Percentiles rank a stretch among this genome's conserved stretches.
Conservation (phyloP, 2,113 vertebrate genomes). For the Osmerus mordax region DNA sequence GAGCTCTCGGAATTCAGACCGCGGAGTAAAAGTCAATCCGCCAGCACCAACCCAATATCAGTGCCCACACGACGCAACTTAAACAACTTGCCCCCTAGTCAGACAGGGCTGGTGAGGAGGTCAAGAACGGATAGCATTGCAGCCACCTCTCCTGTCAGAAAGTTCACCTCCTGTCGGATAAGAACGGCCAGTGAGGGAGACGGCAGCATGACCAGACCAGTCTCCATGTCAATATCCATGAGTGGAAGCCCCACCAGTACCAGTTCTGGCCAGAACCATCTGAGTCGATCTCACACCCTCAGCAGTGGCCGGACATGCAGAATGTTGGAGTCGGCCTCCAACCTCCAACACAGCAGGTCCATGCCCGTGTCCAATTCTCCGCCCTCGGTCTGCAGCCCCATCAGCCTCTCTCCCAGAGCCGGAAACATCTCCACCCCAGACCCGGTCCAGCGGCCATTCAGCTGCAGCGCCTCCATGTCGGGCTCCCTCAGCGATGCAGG, state of each 20-base stretch:
- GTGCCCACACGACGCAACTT: slow-evolving; percentile 76
- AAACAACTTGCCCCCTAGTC: slow-evolving; percentile 81
- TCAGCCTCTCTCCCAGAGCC: slow-evolving; percentile 84
- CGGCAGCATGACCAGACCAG: slow-evolving; percentile 69
- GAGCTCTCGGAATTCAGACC: slow-evolving; percentile 94
- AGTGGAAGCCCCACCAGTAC: slow-evolving; percentile 81
- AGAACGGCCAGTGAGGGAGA: slow-evolving; percentile 84
- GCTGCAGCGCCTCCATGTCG: slow-evolving; percentile 85
- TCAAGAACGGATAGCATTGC: slow-evolving; percentile 80
- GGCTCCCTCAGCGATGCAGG: slow-evolving; percentile 89
- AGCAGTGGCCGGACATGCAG: slow-evolving; percentile 65
- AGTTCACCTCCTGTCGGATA: slow-evolving; percentile 71
- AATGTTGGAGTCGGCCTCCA: slow-evolving; percentile 61
- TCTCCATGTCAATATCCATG: slow-evolving; percentile 68
- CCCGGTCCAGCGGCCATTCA: slow-evolving; percentile 80
- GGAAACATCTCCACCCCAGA: slow-evolving; percentile 79
- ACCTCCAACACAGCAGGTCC: slow-evolving; percentile 83
- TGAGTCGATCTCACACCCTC: slow-evolving; percentile 79
- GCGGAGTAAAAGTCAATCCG: slow-evolving; percentile 95
- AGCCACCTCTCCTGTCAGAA: slow-evolving; percentile 60
- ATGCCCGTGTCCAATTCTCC: slow-evolving; percentile 85
- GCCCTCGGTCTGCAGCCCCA: slow-evolving; percentile 78
- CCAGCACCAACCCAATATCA: slow-evolving; percentile 75
- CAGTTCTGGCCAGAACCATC: slow-evolving; percentile 65
- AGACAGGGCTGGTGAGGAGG: slow-evolving; percentile 75